Base-by-base conservation (phyloP, 2,888 invertebrate species). In the Cheiracanthium punctorium region DNA sequence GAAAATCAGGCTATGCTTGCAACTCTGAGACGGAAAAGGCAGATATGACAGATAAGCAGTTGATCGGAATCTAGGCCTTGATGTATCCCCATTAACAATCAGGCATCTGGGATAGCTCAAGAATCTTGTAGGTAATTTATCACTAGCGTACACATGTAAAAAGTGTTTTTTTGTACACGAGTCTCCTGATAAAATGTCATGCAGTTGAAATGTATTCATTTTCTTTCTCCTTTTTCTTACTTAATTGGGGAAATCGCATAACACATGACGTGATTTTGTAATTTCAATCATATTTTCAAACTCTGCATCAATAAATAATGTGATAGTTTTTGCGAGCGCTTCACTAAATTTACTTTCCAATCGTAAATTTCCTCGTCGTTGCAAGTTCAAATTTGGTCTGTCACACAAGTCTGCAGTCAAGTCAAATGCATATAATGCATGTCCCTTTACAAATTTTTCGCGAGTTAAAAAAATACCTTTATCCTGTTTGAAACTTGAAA, bases 201-300 rank as follows among this genome's bases (percentile, higher is more conserved):
- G 5, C 7, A 48, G 2, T 48, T 48, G 17, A 2, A n/a, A 2
- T 12, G 17, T 12, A n/a, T 48, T 17, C 48, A 48, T 48, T 48
- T 48, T 37, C 37, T 7, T 37, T n/a, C n/a, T n/a, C n/a, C n/a
- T n/a, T n/a, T n/a, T n/a, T n/a, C n/a, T n/a, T n/a, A n/a, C n/a
- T 37, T 37, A 37, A 37, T 37, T 37, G 10, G 7, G 7, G 37
- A 37, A 37, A 37, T 37, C 37, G 37, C 4, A 37, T 37, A 37
- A 10, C 37, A 37, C 37, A 10, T 37, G 4, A 7, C 37, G 4
- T 7, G 37, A 7, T 37, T 37, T 37, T 7, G 14, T 67, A 41
- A 90, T 90, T 80, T 91, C 90, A 14, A 91, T 80, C 14, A 90
- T 67, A 17, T 52, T 58, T 41, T 74, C 41, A 24, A 74, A 74